phyloP scores from a whole-genome alignment of 1,140 invertebrate genomes.

The Dendrolimus punctatus region DNA sequence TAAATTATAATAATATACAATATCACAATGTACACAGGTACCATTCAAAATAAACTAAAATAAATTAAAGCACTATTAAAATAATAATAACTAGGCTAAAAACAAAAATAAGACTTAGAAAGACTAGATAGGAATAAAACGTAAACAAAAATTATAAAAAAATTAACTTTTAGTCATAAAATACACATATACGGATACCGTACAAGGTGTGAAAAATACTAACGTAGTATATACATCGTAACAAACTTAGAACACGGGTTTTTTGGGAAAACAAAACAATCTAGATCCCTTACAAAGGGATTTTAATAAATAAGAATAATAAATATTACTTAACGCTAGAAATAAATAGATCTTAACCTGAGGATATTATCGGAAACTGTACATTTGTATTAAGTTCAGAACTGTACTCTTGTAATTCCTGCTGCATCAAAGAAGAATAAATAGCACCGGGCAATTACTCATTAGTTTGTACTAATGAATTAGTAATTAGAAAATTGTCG shows the following conservation, averaged over 20 bases:
- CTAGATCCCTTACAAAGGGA: slow-evolving; percentile 47
- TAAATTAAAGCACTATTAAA: slow-evolving; percentile 11
- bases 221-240: slow-evolving; percentile 64
- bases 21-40: too few species aligned
- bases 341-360: slow-evolving; percentile 39
- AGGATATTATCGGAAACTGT: background rate
- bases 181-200: slow-evolving; percentile 69
- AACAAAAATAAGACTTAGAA: slow-evolving; percentile 34
- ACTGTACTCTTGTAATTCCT: too few species aligned
- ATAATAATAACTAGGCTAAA: slow-evolving; percentile 31
- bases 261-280: slow-evolving; percentile 53
- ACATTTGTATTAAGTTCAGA: too few species aligned
- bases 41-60: slow-evolving; percentile 12
- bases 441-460: background rate
- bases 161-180: slow-evolving; percentile 48
- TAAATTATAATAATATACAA: too few species aligned
- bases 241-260: slow-evolving; percentile 51
- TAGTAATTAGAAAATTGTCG: too few species aligned
- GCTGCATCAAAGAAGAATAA: background rate
- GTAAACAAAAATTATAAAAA: slow-evolving; percentile 19
- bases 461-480: too few species aligned
- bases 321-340: slow-evolving; percentile 51
- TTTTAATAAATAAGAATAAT: slow-evolving; percentile 42
- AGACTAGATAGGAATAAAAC: slow-evolving; percentile 43
- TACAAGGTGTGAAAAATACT: slow-evolving; percentile 59